Base-by-base conservation (phyloP, 2,113 vertebrate genomes). In the Python bivittatus region DNA sequence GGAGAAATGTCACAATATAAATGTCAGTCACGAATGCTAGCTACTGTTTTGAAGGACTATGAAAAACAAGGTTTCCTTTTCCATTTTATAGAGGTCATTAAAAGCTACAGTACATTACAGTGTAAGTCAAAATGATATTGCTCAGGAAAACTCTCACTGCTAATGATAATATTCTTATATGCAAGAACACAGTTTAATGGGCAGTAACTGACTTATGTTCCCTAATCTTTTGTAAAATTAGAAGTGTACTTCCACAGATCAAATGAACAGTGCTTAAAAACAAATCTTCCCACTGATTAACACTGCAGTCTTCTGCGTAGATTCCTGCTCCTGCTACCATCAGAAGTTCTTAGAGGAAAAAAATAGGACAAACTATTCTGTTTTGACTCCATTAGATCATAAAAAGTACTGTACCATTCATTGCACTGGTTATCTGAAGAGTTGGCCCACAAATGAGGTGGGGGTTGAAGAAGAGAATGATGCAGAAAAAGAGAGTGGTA, bases 381-480 rank as follows among this genome's bases (percentile, higher is more conserved):
- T 93, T 90, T 93, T 92, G 94, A 94, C 93, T 93, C 92, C 86
- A 29, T 88, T 94, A 99, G 98, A 99, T 96, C 98, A 98, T 4
- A 98, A 98, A 95, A 98, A 98, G 94, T 99, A 98, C 96, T 98
- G 98, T 97, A 99, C 98, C 10, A 98, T 99, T 91, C 98, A 99
- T 96, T 99, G 98, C 94, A 99, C 98, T 48, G 98, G 98, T 53
- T 99, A 99, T 94, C 96, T 99, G 97, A 98, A 98, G 95, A 98
- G 98, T 94, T 99, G 98, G 98, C 98, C 98, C 27, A 97, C 97
- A 86, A 98, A 96, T 89, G 98, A 98, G 94, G 93, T 98, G 92
- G 98, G 97, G 90, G 94, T 97, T 20, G 98, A 98, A 90, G 98
- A 98, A 22, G 98, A 98, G 91, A 97, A 96, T 0, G 98, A 98